Evolutionary conservation across 2,888 invertebrate species (phyloP).

Genomic region (Sminthurinus aureus): DNA sequence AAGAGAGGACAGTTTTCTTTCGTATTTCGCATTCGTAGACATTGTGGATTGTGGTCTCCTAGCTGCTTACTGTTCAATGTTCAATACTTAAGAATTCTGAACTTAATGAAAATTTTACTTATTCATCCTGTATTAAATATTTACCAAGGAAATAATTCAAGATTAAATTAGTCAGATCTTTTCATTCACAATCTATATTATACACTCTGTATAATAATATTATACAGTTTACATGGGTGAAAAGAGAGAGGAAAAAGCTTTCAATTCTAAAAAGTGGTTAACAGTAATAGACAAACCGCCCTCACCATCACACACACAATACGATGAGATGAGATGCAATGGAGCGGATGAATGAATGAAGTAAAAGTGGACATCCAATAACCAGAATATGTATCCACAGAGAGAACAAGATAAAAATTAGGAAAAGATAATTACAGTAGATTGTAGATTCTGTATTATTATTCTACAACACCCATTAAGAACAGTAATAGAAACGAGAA

Average conservation of each 20-base stretch:
- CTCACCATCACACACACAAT: background rate
- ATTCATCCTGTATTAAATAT: constrained; percentile 3
- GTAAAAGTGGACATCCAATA: background rate
- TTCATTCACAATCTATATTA: background rate
- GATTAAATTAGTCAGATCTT: constrained; percentile 20
- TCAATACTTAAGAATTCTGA: constrained; percentile 10
- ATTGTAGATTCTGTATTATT: background rate
- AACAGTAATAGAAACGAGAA: background rate
- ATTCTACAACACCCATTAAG: background rate
- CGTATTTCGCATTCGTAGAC: no score
- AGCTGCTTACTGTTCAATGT: background rate
- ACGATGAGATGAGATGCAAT: no score
- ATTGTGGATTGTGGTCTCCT: no score
- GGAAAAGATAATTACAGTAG: background rate
- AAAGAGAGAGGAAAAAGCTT: background rate
- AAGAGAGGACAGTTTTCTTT: no score
- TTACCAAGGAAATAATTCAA: background rate
- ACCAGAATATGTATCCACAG: background rate
- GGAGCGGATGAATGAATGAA: background rate
- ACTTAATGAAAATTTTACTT: constrained; percentile 19
- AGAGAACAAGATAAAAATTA: background rate
- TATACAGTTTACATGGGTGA: no score
- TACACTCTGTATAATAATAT: background rate
- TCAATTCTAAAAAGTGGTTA: background rate
- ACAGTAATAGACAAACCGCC: background rate